A percentile compares a stretch with the other conserved stretches of the same genome.
Conservation (phyloP, 2,113 vertebrate species). For the Cyprinodon tularosa region DNA sequence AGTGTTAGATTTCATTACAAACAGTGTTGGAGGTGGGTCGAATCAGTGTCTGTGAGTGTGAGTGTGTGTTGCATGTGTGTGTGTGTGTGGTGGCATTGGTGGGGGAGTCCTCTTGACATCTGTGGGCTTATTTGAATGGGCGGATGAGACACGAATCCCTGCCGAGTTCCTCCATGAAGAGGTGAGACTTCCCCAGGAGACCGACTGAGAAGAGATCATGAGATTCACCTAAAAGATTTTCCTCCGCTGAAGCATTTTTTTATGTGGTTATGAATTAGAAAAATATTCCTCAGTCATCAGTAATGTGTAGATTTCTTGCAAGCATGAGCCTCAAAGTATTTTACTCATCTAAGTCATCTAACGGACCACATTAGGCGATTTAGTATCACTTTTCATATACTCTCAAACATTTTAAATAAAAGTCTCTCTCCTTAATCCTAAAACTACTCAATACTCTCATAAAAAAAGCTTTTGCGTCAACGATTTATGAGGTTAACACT, state of each 20-base stretch:
- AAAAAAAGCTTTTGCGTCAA: too few relatives aligned
- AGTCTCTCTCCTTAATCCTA: not conserved
- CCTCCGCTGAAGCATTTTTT: not conserved
- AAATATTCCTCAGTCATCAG: not conserved
- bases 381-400: not conserved
- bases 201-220: constrained; percentile 4
- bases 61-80: constrained; percentile 5
- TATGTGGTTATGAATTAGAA: not conserved
- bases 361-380: not conserved
- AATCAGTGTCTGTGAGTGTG: constrained; percentile 37
- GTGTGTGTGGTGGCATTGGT: constrained; percentile 30
- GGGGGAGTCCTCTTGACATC: constrained; percentile 67
- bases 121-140: constrained; percentile 67
- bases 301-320: too few relatives aligned
- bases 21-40: constrained; percentile 73
- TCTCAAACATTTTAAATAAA: not conserved
- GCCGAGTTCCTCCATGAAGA: constrained; percentile 51
- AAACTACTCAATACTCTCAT: not conserved
- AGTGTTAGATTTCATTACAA: constrained; percentile 78
- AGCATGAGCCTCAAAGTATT: not conserved
- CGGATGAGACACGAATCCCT: constrained; percentile 59
- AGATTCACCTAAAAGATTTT: constrained; percentile 7
- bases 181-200: constrained; percentile 38
- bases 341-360: not conserved
- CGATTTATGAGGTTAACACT: too few relatives aligned